Conservation (phyloP, 2,797 vertebrate genomes). For the Meda fulgida region DNA sequence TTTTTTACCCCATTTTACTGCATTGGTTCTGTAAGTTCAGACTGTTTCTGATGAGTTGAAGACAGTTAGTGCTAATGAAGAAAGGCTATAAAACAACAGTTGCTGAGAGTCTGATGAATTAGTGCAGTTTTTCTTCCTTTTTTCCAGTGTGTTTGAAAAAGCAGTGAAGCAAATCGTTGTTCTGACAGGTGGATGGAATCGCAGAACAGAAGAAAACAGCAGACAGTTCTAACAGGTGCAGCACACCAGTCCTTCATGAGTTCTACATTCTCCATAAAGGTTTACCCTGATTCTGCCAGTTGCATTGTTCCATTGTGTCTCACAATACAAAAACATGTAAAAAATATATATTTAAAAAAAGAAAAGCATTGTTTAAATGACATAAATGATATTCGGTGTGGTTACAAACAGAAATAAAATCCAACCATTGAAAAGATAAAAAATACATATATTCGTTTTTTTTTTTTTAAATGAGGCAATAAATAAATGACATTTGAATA, state of each 20-base stretch:
- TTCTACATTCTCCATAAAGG: slow-evolving; percentile 54
- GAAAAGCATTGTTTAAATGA: slow-evolving; percentile 54
- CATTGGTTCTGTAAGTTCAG: slow-evolving; percentile 66
- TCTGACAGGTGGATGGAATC: slow-evolving; percentile 39
- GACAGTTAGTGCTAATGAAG: slow-evolving; percentile 54
- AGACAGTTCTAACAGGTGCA: slow-evolving; percentile 55
- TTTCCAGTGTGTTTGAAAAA: slow-evolving; percentile 55
- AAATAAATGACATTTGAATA: slow-evolving; percentile 69
- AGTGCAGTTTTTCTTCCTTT: slow-evolving; percentile 76
- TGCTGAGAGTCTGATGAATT: slow-evolving; percentile 67
- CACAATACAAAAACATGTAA: slow-evolving; percentile 56
- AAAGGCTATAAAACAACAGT: slow-evolving; percentile 59
- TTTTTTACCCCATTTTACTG: slow-evolving; percentile 54
- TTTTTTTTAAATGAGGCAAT: slow-evolving; percentile 76
- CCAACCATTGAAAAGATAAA: slow-evolving; percentile 30
- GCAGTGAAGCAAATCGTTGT: slow-evolving; percentile 45
- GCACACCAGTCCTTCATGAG: slow-evolving; percentile 51
- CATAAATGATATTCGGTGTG: slow-evolving; percentile 33
- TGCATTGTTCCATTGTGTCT: slow-evolving; percentile 54
- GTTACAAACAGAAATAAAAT: slow-evolving; percentile 37
- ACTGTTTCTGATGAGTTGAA: slow-evolving; percentile 63
- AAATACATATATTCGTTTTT: slow-evolving; percentile 25
- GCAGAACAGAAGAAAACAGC: slow-evolving; percentile 68
- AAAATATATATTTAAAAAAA: slow-evolving; percentile 44
- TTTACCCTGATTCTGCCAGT: slow-evolving; percentile 60